A percentile compares a stretch with the other conserved stretches of the same genome.
phyloP scores from a whole-genome alignment of 2,888 invertebrate genomes.

The Margaritifera margaritifera region DNA sequence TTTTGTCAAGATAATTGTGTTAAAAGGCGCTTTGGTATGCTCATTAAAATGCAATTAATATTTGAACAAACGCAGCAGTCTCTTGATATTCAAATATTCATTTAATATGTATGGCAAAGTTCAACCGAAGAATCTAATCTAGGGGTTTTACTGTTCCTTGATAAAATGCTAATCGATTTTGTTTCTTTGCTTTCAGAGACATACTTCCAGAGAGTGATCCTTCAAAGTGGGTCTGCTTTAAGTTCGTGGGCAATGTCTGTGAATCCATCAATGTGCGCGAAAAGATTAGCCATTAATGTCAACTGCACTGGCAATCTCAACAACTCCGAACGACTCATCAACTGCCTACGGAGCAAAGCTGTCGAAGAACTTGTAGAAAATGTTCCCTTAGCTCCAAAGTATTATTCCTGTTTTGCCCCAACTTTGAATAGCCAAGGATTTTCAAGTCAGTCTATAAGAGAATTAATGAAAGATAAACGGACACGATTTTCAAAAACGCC shows the following conservation, averaged over 20 bases:
- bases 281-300: conserved; percentile 59
- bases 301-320: conserved; percentile 60
- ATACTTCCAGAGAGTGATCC: conserved; percentile 83
- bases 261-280: conserved; percentile 63
- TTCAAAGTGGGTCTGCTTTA: conserved; percentile 88
- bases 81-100: too few species aligned
- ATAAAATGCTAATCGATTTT: too few species aligned
- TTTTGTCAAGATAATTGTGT: too few species aligned
- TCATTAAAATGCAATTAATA: too few species aligned
- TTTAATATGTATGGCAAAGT: too few species aligned
- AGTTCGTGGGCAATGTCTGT: conserved; percentile 67
- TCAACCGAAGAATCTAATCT: too few species aligned
- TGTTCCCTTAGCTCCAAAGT: conserved; percentile 62
- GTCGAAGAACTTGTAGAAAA: conserved; percentile 78
- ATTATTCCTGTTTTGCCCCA: conserved; percentile 67
- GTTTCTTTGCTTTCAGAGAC: too few species aligned
- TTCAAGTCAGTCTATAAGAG: conserved; percentile 29
- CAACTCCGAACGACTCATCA: conserved; percentile 49
- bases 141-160: too few species aligned
- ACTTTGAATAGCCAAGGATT: conserved; percentile 41
- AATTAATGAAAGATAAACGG: conserved; percentile 42
- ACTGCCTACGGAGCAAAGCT: conserved; percentile 77
- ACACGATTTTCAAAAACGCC: conserved; percentile 56
- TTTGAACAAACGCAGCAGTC: too few species aligned
- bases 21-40: too few species aligned